Percentiles rank a stretch among this genome's conserved stretches.
These are phyloP conservation scores for Coreius guichenoti DNA, from an alignment of 2,797 vertebrate species.

Conservation along the genomic window DNA sequence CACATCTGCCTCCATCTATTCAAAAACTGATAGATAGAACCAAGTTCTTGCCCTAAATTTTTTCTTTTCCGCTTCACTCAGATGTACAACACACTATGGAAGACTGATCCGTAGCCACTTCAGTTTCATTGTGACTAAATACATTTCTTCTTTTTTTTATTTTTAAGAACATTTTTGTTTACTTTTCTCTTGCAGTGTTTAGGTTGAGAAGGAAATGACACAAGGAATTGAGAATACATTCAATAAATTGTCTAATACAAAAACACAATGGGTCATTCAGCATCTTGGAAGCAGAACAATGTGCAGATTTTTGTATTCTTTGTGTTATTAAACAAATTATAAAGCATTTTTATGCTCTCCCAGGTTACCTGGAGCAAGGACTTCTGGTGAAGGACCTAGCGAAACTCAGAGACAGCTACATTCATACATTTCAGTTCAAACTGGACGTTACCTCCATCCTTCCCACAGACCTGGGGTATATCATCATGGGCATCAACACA, in stretches of 20 bases:
- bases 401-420: slow-evolving; percentile 84
- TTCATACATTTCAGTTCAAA: slow-evolving; percentile 87
- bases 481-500: slow-evolving; percentile 80
- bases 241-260: background rate
- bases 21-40: background rate
- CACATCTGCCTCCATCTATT: background rate
- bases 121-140: background rate
- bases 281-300: background rate
- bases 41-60: background rate
- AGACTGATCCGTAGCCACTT: background rate
- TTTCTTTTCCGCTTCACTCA: background rate
- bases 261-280: background rate
- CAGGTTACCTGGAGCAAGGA: slow-evolving; percentile 94
- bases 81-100: background rate
- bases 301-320: background rate
- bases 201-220: too few species aligned
- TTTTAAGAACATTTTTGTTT: too few species aligned
- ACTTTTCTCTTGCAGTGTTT: too few species aligned
- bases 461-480: slow-evolving; percentile 88
- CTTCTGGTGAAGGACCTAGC: slow-evolving; percentile 88
- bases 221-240: too few species aligned
- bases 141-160: background rate
- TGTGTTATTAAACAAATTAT: background rate
- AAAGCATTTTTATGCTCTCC: slow-evolving; percentile 1
- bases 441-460: slow-evolving; percentile 88